These are phyloP conservation scores for Mormyrops boulengeri DNA, from an alignment of 2,797 vertebrate species.

Conservation along the genomic window DNA sequence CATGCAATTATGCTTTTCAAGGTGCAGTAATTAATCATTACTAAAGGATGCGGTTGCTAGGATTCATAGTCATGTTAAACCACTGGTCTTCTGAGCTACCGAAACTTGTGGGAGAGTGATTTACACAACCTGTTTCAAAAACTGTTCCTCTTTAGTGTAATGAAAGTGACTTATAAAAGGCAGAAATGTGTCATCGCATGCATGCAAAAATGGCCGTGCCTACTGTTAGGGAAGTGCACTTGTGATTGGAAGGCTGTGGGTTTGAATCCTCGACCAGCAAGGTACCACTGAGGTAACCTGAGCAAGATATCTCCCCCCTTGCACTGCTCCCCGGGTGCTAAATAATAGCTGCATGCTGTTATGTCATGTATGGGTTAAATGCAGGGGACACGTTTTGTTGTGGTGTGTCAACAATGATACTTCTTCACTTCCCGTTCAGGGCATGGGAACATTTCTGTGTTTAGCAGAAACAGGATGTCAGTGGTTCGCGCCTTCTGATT, in stretches of 20 bases:
- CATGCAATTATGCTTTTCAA: conserved; percentile 5
- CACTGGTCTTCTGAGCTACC: conserved; percentile 40
- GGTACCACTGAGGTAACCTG: neutral
- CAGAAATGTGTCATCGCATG: conserved; percentile 41
- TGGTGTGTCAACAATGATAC: neutral
- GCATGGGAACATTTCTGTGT: conserved; percentile 43
- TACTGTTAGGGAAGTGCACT: neutral
- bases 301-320: neutral
- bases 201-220: conserved; percentile 36
- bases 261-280: neutral
- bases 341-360: neutral
- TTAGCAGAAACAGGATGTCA: neutral
- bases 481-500: no score
- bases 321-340: neutral
- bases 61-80: conserved; percentile 41
- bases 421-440: conserved; percentile 35
- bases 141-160: conserved; percentile 40
- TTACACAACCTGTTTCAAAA: conserved; percentile 42
- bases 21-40: conserved; percentile 6
- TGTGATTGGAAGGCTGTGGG: neutral
- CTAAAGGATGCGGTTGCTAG: conserved; percentile 12
- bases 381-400: neutral
- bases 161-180: conserved; percentile 42
- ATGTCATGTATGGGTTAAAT: neutral
- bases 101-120: conserved; percentile 33